phyloP scores from a whole-genome alignment of 37 sponge, comb jelly and placozoan genomes.

The Beroe ovata region DNA sequence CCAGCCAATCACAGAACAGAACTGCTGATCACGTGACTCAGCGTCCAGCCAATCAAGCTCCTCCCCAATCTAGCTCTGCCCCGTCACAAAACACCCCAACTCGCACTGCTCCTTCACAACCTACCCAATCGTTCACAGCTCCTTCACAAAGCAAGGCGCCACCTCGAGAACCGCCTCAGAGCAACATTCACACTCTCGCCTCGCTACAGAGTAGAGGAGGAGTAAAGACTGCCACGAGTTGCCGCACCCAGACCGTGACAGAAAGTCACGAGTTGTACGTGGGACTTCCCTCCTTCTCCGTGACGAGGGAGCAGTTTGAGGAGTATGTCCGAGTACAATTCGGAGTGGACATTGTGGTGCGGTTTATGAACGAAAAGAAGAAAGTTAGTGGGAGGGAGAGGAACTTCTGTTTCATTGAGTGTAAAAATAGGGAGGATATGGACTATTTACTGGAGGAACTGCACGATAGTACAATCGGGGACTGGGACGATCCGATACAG shows the following conservation, averaged over 20 bases:
- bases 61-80: neutral
- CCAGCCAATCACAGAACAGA: neutral
- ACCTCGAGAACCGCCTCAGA: neutral
- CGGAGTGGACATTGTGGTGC: neutral
- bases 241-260: slow-evolving; percentile 9
- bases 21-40: too few relatives aligned
- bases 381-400: neutral
- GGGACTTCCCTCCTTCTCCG: neutral
- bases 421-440: neutral
- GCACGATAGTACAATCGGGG: slow-evolving; percentile 35
- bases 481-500: slow-evolving; percentile 38
- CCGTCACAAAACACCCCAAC: neutral
- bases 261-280: slow-evolving; percentile 26
- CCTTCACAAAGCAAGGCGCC: neutral
- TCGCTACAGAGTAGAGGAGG: neutral
- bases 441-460: neutral
- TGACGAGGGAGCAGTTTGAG: slow-evolving; percentile 8
- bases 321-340: slow-evolving; percentile 4
- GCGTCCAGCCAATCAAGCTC: too few relatives aligned
- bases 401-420: slow-evolving; percentile 37
- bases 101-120: neutral
- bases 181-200: slow-evolving; percentile 6
- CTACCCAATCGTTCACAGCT: neutral
- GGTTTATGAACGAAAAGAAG: neutral
- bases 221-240: neutral